Conservation (phyloP, 53 echinoderm and acorn worm species). For the Echinarachnius parma region DNA sequence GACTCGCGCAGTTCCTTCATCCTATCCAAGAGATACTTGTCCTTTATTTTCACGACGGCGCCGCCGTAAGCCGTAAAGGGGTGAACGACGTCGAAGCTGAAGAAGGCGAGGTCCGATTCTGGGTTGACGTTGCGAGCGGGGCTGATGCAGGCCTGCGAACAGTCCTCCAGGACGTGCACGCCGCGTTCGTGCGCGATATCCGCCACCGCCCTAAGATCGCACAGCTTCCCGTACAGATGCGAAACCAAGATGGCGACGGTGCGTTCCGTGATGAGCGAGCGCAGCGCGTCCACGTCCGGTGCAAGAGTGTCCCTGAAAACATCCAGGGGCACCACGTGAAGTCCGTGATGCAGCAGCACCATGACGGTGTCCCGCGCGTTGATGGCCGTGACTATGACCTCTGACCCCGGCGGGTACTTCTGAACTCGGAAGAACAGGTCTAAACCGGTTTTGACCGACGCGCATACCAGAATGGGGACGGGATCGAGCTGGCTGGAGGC, state of each 20-base stretch:
- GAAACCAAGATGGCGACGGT: constrained; percentile 79
- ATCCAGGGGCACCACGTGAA: constrained; percentile 75
- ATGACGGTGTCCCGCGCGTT: constrained; percentile 69
- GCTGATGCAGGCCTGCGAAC: constrained; percentile 61
- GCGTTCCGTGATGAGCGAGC: constrained; percentile 55
- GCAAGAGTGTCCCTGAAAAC: constrained; percentile 60
- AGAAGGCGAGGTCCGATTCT: constrained; percentile 75
- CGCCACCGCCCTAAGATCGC: constrained; percentile 61
- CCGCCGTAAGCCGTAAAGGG: constrained; percentile 80
- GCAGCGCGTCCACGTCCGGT: constrained; percentile 61
- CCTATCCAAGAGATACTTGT: constrained; percentile 53
- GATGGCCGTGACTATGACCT: constrained; percentile 82
- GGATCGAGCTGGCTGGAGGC: constrained; percentile 2
- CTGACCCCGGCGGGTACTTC: constrained; percentile 85
- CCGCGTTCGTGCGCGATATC: constrained; percentile 55
- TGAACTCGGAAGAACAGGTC: constrained; percentile 80
- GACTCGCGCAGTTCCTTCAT: constrained; percentile 66
- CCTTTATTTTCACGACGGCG: constrained; percentile 71
- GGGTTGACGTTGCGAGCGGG: constrained; percentile 58
- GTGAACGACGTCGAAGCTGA: constrained; percentile 78
- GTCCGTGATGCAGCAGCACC: constrained; percentile 71
- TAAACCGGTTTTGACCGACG: constrained; percentile 72
- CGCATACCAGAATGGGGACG: constrained; percentile 59
- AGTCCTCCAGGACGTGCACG: constrained; percentile 80
- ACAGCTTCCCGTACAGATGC: constrained; percentile 78